A percentile compares a stretch with the other conserved stretches of the same genome.
Conservation (phyloP, 2,888 invertebrate species). For the Plebejus anna region DNA sequence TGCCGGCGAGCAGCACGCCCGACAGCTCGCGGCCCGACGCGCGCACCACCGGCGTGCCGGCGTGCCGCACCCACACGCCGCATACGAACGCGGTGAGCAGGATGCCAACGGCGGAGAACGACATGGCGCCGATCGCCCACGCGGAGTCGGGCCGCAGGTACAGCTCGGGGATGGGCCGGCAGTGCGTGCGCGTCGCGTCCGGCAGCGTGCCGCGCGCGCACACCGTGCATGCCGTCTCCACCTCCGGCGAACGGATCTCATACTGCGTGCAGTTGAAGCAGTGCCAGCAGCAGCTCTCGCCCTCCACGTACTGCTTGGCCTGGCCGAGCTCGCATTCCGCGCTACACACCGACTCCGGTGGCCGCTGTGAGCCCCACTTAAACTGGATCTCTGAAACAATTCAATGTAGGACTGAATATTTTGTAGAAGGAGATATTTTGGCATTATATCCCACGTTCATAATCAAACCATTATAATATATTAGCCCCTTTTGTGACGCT, state of each 20-base stretch:
- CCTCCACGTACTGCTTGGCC: slow-evolving; percentile 95
- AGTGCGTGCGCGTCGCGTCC: slow-evolving; percentile 84
- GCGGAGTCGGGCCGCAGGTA: slow-evolving; percentile 89
- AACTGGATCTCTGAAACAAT: slow-evolving; percentile 86
- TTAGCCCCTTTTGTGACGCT: neutral
- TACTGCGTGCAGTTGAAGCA: slow-evolving; percentile 84
- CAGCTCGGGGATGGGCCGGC: slow-evolving; percentile 88
- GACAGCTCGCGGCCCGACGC: slow-evolving; percentile 94
- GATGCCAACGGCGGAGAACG: slow-evolving; percentile 91
- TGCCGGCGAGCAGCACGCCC: slow-evolving; percentile 93
- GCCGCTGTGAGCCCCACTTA: slow-evolving; percentile 85
- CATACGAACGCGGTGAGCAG: slow-evolving; percentile 87
- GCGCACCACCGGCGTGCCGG: slow-evolving; percentile 96
- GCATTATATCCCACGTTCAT: neutral
- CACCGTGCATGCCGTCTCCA: slow-evolving; percentile 89
- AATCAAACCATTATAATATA: too few species aligned
- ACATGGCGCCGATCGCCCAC: slow-evolving; percentile 95
- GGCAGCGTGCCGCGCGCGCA: slow-evolving; percentile 92
- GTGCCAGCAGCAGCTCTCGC: slow-evolving; percentile 96
- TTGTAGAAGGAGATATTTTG: neutral
- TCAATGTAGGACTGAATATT: neutral
- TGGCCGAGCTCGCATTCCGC: slow-evolving; percentile 92
- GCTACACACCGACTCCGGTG: slow-evolving; percentile 95
- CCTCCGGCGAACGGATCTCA: slow-evolving; percentile 86
- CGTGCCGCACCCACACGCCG: slow-evolving; percentile 88